Percentiles rank a stretch among this genome's conserved stretches.
Conservation (phyloP, 37 sponge, comb jelly and placozoan genomes). For the Ianthella basta region DNA sequence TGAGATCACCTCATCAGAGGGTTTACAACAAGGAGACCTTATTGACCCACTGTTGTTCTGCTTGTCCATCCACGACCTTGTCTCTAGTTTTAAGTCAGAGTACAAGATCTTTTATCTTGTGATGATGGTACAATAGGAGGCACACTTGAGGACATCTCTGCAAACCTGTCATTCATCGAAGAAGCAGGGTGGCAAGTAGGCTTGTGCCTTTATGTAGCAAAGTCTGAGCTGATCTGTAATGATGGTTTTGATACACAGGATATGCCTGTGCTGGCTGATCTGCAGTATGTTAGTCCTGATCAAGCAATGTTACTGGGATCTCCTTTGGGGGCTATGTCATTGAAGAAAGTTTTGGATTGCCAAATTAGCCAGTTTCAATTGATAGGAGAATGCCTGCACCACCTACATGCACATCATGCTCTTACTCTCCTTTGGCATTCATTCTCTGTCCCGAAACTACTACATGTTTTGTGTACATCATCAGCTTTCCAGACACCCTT, state of each 20-base stretch:
- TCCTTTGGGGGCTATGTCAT: too few species aligned
- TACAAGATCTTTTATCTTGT: slow-evolving; percentile 14
- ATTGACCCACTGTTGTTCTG: neutral
- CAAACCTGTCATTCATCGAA: neutral
- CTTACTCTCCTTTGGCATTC: slow-evolving; percentile 32
- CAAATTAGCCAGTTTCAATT: neutral
- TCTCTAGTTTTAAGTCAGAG: slow-evolving; percentile 1
- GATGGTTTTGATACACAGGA: neutral
- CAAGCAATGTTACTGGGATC: too few species aligned
- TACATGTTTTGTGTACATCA: slow-evolving; percentile 44
- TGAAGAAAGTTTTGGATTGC: too few species aligned
- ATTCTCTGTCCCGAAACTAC: too few species aligned
- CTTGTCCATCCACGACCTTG: slow-evolving; percentile 8
- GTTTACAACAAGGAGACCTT: neutral
- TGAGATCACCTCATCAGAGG: neutral
- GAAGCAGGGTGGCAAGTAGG: neutral
- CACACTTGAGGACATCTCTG: slow-evolving; percentile 9
- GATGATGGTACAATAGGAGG: slow-evolving; percentile 7
- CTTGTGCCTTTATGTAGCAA: neutral
- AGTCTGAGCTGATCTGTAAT: slow-evolving; percentile 5
- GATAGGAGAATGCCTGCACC: slow-evolving; percentile 21
- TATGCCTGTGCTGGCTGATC: neutral
- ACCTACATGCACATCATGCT: slow-evolving; percentile 39
- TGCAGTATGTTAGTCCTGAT: too few species aligned
- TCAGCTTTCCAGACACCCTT: neutral